phyloP scores from a whole-genome alignment of 2,797 vertebrate species.

The Rhynchonycteris naso region DNA sequence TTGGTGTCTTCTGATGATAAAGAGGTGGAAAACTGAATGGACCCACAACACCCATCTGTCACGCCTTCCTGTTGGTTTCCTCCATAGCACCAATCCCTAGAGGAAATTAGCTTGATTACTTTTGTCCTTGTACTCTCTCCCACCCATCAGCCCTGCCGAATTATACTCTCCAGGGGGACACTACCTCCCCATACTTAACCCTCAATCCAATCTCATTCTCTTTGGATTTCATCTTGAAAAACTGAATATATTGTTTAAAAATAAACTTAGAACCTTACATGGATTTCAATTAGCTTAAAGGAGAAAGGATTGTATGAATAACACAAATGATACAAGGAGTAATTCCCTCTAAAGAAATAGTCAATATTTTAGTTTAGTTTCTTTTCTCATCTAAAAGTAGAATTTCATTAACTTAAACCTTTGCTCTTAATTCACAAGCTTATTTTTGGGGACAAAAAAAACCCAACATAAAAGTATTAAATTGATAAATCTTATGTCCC shows the following conservation, averaged over 20 bases:
- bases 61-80: background rate
- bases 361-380: background rate
- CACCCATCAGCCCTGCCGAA: background rate
- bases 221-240: constrained; percentile 12
- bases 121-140: background rate
- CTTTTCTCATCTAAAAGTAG: background rate
- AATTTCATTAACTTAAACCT: constrained; percentile 11
- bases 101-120: background rate
- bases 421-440: background rate
- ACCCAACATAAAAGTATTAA: background rate
- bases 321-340: background rate
- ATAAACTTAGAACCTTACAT: background rate
- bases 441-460: background rate
- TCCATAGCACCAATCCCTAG: background rate
- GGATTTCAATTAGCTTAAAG: background rate
- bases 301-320: background rate
- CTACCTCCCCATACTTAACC: background rate
- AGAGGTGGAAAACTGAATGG: background rate
- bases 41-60: background rate
- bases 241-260: background rate
- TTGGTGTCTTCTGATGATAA: background rate
- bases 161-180: background rate
- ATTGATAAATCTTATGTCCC: background rate
- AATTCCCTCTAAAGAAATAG: background rate
- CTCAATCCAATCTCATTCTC: background rate